A percentile compares a stretch with the other conserved stretches of the same genome.
Conservation (phyloP, 2,113 vertebrate species). For the Conger conger region DNA sequence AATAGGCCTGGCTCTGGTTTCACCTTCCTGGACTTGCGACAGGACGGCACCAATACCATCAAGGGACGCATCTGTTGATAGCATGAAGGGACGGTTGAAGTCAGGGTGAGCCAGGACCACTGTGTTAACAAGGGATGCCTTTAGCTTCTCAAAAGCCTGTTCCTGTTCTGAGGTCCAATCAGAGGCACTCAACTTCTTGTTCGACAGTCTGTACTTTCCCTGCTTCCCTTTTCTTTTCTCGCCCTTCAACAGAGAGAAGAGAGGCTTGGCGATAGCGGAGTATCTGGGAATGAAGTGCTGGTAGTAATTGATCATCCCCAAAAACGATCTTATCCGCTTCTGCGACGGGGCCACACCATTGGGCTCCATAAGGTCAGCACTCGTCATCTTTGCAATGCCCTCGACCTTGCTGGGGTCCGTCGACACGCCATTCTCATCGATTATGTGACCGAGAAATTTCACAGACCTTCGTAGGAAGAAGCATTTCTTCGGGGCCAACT, state of each 20-base stretch:
- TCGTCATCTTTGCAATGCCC: conserved; percentile 1
- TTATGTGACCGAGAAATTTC: background rate
- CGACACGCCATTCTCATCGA: background rate
- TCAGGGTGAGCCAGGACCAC: background rate
- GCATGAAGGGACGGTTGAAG: too few species aligned
- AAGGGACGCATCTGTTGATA: too few species aligned
- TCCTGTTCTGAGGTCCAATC: conserved; percentile 33
- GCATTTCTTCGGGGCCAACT: background rate
- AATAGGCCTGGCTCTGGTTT: too few species aligned
- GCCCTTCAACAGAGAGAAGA: conserved; percentile 13
- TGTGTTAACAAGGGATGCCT: background rate
- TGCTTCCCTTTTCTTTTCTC: conserved; percentile 2
- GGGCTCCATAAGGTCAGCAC: too few species aligned
- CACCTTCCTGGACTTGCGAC: too few species aligned
- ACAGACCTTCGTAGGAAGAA: background rate
- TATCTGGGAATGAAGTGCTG: conserved; percentile 18
- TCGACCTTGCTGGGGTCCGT: conserved; percentile 21
- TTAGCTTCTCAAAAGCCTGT: conserved; percentile 5
- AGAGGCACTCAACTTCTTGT: conserved; percentile 43
- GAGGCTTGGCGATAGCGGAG: too few species aligned
- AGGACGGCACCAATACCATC: too few species aligned
- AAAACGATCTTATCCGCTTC: conserved; percentile 16
- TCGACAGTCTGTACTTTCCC: background rate
- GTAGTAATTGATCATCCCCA: conserved; percentile 29
- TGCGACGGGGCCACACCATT: conserved; percentile 25